Percentiles rank a stretch among this genome's conserved stretches.
Conservation (phyloP, 2,113 vertebrate genomes). For the Cheilinus undulatus region DNA sequence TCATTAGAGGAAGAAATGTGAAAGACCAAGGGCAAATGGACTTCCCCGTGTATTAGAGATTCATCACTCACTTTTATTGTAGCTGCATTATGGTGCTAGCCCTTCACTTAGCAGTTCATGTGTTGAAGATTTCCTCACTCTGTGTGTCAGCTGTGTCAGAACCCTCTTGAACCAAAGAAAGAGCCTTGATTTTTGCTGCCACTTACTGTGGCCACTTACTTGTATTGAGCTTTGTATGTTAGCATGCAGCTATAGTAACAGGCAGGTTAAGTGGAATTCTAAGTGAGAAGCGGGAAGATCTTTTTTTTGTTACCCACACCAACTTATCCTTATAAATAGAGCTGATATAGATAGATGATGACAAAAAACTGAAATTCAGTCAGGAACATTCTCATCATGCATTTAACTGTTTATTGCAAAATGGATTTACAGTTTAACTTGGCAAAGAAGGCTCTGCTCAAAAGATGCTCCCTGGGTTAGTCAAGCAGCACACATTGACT, state of each 20-base stretch:
- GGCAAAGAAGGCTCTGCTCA: too few relatives aligned
- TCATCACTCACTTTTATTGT: constrained; percentile 36
- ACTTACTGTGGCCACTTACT: not conserved
- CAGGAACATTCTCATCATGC: too few relatives aligned
- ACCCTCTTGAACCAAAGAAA: constrained; percentile 26
- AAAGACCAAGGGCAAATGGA: constrained; percentile 56
- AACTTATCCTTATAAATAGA: too few relatives aligned
- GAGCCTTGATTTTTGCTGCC: constrained; percentile 22
- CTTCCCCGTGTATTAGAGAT: not conserved
- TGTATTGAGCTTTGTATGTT: not conserved
- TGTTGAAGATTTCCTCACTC: constrained; percentile 59
- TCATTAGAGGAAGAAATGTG: constrained; percentile 63
- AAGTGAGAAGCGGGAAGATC: too few relatives aligned
- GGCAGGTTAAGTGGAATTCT: not conserved
- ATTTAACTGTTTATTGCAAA: too few relatives aligned
- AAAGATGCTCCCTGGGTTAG: too few relatives aligned
- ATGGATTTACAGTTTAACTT: too few relatives aligned
- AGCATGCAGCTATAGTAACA: not conserved
- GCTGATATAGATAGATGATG: too few relatives aligned
- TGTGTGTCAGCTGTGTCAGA: too few relatives aligned
- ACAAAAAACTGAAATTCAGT: too few relatives aligned
- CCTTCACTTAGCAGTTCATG: constrained; percentile 53
- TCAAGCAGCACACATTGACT: too few relatives aligned
- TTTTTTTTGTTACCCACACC: too few relatives aligned
- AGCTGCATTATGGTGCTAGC: constrained; percentile 32